Evolutionary conservation across 2,888 invertebrate species (phyloP).

Genomic region (Erebia aethiops): DNA sequence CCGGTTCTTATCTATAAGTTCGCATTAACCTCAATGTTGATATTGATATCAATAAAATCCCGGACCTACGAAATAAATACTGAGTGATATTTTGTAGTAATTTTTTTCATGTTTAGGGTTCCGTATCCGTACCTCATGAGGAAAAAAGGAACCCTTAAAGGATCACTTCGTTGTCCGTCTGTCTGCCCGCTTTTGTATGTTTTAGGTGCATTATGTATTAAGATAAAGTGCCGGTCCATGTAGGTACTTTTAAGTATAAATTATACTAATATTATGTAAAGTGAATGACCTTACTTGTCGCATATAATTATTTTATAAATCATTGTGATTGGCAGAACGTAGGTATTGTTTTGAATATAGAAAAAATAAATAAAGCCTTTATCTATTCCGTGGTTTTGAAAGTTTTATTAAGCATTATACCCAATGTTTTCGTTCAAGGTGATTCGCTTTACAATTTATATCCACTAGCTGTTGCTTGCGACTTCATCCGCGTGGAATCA

Average conservation of each 20-base stretch:
- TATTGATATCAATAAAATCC: not conserved
- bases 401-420: constrained; percentile 7
- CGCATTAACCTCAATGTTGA: not conserved
- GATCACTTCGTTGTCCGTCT: no score
- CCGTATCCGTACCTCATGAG: no score
- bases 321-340: constrained; percentile 1
- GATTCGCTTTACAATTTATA: not conserved
- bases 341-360: no score
- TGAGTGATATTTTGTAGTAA: not conserved
- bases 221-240: no score
- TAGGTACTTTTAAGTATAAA: not conserved
- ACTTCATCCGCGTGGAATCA: no score
- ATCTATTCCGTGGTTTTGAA: constrained; percentile 18
- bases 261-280: not conserved
- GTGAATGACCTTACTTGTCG: constrained; percentile 29
- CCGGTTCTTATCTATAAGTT: not conserved
- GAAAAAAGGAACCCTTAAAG: no score
- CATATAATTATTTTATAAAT: constrained; percentile 8
- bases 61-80: not conserved
- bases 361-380: no score
- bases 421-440: constrained; percentile 23
- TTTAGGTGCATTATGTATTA: not conserved
- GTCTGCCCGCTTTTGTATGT: no score
- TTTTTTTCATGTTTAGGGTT: not conserved
- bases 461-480: not conserved